Evolutionary conservation across 2,888 invertebrate species (phyloP), one percentile per base, ranked within the genome.

Genomic region (Agrotis puta): DNA sequence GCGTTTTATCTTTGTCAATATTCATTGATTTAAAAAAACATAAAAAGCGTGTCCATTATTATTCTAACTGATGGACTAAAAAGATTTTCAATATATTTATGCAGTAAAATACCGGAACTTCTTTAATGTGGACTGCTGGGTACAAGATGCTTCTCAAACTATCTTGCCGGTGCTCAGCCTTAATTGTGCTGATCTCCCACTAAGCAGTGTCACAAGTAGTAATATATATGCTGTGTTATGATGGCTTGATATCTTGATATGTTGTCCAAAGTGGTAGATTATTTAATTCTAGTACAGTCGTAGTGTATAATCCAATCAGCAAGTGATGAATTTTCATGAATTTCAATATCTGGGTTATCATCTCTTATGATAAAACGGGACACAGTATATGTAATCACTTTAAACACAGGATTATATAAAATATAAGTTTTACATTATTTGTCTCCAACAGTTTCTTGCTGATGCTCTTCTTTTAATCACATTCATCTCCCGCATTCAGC

Each of bases 321-420:
- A 2, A 82, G 3, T 1, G 78, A 51, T 33, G 82, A 48, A 39
- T 59, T 54, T 1, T 65, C 11, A 33, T 63, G 47, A 53, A 66
- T n/a, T 5, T 66, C n/a, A 1, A 64, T 39, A 1, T 57, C 48
- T 2, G 64, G 79, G 16, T 78, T 56, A 57, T 67, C 27, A 24
- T 56, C 27, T 5, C 64, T 66, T 33, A 72, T 33, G 9, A 79
- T 50, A 53, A 64, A 48, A 4, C 18, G 64, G 20, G 33, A 78
- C 0, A 67, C 18, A 16, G 51, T 33, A n/a, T 51, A 14, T 18
- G 56, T 58, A 6, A 62, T 7, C 11, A 71, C 43, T 18, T 48
- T 71, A 0, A 33, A 63, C 20, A 61, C 48, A 22, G 79, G 79
- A 50, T 73, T 73, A 4, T 50, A 61, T n/a, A 64, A 1, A 53